Percentiles rank a stretch among this genome's conserved stretches.
Evolutionary conservation across 1,140 invertebrate species (phyloP).

Genomic region (Drosophila ohnishii): DNA sequence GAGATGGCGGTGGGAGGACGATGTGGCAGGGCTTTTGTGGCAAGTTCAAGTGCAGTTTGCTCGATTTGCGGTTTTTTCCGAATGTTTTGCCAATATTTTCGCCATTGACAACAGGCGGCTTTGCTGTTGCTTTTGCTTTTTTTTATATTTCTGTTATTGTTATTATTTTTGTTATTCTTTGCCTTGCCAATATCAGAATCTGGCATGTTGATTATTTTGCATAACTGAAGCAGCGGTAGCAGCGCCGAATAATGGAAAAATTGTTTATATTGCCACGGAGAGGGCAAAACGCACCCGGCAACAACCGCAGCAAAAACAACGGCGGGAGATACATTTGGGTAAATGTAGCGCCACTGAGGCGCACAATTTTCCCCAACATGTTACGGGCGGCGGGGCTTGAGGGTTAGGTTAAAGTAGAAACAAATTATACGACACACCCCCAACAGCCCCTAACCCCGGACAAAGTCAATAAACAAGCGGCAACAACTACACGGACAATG

Average conservation of each 20-base stretch:
- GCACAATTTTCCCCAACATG: constrained; percentile 70
- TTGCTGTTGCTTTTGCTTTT: constrained; percentile 27
- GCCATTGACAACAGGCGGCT: constrained; percentile 64
- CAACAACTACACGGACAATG: constrained; percentile 52
- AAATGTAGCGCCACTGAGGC: constrained; percentile 69
- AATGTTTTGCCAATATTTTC: constrained; percentile 80
- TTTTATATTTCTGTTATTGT: constrained; percentile 35
- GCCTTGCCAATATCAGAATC: constrained; percentile 45
- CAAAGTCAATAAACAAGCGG: constrained; percentile 78
- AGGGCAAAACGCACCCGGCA: constrained; percentile 38
- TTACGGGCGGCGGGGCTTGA: constrained; percentile 13
- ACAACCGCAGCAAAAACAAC: constrained; percentile 17
- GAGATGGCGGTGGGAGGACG: constrained; percentile 56
- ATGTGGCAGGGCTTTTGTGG: constrained; percentile 59
- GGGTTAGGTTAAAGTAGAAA: constrained; percentile 76
- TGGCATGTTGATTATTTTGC: constrained; percentile 61
- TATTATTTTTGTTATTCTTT: constrained; percentile 45
- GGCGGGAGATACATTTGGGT: constrained; percentile 33
- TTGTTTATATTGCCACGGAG: constrained; percentile 49
- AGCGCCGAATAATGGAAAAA: constrained; percentile 46
- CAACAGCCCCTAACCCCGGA: constrained; percentile 50
- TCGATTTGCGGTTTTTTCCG: constrained; percentile 53
- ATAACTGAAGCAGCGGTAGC: constrained; percentile 36
- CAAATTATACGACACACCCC: constrained; percentile 75
- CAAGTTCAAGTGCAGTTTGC: constrained; percentile 75